Evolutionary conservation across 2,888 invertebrate genomes (phyloP), one percentile per base, ranked within the genome.

Genomic region (Leptura quadrifasciata): DNA sequence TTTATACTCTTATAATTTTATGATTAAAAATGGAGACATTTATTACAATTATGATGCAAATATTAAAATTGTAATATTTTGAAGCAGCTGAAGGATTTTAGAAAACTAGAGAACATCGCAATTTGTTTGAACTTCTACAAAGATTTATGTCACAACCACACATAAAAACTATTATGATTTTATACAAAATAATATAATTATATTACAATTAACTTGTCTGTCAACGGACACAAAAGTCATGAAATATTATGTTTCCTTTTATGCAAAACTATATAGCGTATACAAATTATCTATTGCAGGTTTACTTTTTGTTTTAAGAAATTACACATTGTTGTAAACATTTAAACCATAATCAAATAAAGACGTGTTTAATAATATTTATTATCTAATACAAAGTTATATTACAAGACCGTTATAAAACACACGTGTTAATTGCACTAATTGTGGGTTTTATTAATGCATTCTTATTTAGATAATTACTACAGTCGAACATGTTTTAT

Each of bases 231-330:
- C 18, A n/a, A 52, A 18, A 12, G 15, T 47, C 65, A 21, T 52
- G 65, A 65, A 47, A 65, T 21, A 12, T 5, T 57, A 20, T 57
- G 21, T 57, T 0, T n/a, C 15, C 17, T 61, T 21, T 65, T 65
- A 35, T n/a, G 24, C 17, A 24, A 18, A 47, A 4, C n/a, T 52
- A 65, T 21, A 65, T 18, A 24, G 52, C 47, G 21, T 63, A 35
- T 20, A 57, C 39, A 35, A 63, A 31, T 63, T 10, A 20, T 18
- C 39, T 27, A 24, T 60, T 24, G 27, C 60, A 17, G 31, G 27
- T 31, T 60, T 27, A 31, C 31, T 60, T 60, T 60, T 60, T 17
- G n/a, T 60, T 24, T 60, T 60, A n/a, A 60, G 31, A 31, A 60
- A 60, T 60, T 60, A 27, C 60, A 27, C 60, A 27, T 17, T 31